Percentiles rank a stretch among this genome's conserved stretches.
These are phyloP conservation scores for Callocephalon fimbriatum DNA, from an alignment of 2,113 vertebrate species.

Conservation along the genomic window DNA sequence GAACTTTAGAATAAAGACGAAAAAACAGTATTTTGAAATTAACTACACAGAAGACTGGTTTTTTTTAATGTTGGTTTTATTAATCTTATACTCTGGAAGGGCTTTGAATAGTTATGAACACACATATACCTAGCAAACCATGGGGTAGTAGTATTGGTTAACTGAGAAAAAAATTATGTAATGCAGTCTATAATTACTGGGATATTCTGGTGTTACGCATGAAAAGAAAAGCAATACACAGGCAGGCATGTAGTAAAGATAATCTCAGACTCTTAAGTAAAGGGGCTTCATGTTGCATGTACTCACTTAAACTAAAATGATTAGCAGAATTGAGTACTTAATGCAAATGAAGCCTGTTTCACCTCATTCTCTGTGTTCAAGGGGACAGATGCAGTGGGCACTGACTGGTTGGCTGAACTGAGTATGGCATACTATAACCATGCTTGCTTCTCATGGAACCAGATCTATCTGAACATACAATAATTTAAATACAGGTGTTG, in stretches of 20 bases:
- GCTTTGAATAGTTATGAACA: not conserved
- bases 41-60: not conserved
- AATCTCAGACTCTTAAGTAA: not conserved
- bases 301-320: not conserved
- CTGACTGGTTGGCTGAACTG: not conserved
- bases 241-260: not conserved
- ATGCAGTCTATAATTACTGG: not conserved
- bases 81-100: not conserved
- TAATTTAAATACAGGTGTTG: not conserved
- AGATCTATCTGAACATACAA: not conserved
- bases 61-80: not conserved
- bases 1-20: not conserved
- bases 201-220: not conserved
- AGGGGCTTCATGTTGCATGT: not conserved
- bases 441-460: not conserved
- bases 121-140: not conserved
- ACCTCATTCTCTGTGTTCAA: fast-evolving
- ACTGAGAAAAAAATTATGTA: not conserved
- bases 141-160: not conserved
- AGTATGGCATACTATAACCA: not conserved
- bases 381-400: not conserved
- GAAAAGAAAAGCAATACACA: not conserved
- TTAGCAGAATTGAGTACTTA: not conserved
- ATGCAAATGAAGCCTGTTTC: not conserved
- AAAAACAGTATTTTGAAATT: conserved; percentile 34